These are phyloP conservation scores for Prosapia bicincta DNA, from an alignment of 2,888 invertebrate genomes.

Conservation along the genomic window DNA sequence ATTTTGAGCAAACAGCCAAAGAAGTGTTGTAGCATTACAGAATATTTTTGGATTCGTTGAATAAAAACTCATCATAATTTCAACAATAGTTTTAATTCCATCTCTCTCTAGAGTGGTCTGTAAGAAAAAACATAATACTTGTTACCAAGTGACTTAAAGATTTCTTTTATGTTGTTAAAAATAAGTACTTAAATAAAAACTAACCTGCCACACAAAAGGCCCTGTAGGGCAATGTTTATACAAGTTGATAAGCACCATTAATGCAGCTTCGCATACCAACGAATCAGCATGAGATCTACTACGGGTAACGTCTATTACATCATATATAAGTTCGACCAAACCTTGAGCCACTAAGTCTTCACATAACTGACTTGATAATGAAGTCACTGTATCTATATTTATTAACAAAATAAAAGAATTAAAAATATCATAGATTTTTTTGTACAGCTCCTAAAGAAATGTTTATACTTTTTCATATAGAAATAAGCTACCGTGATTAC, in stretches of 20 bases:
- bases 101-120: neutral
- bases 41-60: slow-evolving; percentile 5
- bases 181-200: too few relatives aligned
- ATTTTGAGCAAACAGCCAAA: slow-evolving; percentile 17
- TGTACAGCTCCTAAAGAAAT: too few relatives aligned
- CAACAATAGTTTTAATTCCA: neutral
- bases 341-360: neutral
- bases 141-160: too few relatives aligned
- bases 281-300: neutral
- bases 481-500: too few relatives aligned
- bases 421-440: too few relatives aligned
- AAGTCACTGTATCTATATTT: neutral
- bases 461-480: too few relatives aligned
- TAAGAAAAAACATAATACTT: neutral
- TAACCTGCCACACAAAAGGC: neutral
- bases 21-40: slow-evolving; percentile 8
- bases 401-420: too few relatives aligned
- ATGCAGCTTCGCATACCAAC: neutral
- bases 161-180: too few relatives aligned
- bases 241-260: neutral
- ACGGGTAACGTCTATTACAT: neutral
- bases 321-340: neutral
- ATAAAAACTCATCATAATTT: slow-evolving; percentile 11
- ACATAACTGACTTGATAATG: neutral
- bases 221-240: neutral